Evolutionary conservation across 2,113 vertebrate genomes (phyloP).

Genomic region (Hemiscyllium ocellatum): DNA sequence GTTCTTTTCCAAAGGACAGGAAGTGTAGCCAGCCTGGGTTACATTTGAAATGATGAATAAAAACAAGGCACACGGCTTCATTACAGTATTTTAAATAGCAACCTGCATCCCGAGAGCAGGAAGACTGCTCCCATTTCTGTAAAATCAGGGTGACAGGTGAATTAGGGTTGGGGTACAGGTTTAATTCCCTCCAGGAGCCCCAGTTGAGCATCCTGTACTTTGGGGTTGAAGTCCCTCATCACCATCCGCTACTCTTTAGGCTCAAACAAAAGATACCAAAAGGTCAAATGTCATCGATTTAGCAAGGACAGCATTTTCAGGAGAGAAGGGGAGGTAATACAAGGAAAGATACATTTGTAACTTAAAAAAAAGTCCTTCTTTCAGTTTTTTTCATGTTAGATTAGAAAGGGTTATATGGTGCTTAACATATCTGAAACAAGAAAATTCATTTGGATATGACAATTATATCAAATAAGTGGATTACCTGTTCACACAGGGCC

Average conservation of each 20-base stretch:
- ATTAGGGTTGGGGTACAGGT: neutral
- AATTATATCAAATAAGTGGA: slow-evolving; percentile 12
- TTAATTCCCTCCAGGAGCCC: neutral
- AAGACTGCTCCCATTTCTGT: neutral
- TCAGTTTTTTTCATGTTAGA: neutral
- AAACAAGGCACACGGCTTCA: neutral
- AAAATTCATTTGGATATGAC: neutral
- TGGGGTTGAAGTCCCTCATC: too few relatives aligned
- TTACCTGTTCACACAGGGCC: neutral
- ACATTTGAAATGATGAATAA: neutral
- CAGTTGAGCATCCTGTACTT: neutral
- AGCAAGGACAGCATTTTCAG: neutral
- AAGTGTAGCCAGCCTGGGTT: neutral
- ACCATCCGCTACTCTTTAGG: neutral
- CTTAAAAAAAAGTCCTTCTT: neutral
- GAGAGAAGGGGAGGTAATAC: neutral
- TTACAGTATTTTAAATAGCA: neutral
- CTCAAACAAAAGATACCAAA: neutral
- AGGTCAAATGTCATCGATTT: neutral
- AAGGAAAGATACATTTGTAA: neutral
- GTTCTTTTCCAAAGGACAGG: neutral
- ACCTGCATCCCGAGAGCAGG: neutral
- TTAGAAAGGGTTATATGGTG: neutral
- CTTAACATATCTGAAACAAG: neutral
- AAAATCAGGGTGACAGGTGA: neutral